These are phyloP conservation scores for Tenebrio molitor DNA, from an alignment of 1,140 invertebrate genomes.

Conservation along the genomic window DNA sequence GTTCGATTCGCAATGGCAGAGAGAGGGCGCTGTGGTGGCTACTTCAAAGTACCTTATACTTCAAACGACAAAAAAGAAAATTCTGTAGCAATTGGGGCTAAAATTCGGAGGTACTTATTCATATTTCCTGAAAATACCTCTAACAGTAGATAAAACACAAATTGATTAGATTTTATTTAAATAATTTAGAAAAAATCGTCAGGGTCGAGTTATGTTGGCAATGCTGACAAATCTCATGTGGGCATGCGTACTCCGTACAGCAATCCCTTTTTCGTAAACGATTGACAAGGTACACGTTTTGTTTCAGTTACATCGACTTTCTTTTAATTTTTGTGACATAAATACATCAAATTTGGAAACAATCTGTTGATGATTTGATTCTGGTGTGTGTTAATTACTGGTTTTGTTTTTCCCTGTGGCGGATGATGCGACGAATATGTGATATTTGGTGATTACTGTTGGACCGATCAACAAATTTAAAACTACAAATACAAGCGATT, in stretches of 20 bases:
- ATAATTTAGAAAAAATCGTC: constrained; percentile 13
- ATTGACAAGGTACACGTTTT: constrained; percentile 61
- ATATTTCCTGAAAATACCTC: too few species aligned
- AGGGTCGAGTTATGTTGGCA: constrained; percentile 11
- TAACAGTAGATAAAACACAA: too few species aligned
- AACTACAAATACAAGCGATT: not conserved
- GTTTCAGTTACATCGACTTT: constrained; percentile 44
- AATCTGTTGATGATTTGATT: not conserved
- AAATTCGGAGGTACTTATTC: too few species aligned
- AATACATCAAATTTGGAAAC: constrained; percentile 12
- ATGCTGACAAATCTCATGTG: not conserved
- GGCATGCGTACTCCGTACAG: constrained; percentile 19
- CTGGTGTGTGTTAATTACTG: not conserved
- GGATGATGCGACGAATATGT: constrained; percentile 19
- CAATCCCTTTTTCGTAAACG: constrained; percentile 51
- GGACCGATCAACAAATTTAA: not conserved
- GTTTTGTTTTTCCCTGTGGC: constrained; percentile 2
- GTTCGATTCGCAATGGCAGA: not conserved
- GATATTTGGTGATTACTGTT: constrained; percentile 43
- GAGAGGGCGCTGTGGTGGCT: constrained; percentile 3
- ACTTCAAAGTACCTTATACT: too few species aligned
- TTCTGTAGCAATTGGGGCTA: too few species aligned
- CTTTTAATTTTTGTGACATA: constrained; percentile 42
- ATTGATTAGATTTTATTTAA: too few species aligned
- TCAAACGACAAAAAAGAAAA: not conserved